Percentiles rank a stretch among this genome's conserved stretches.
These are phyloP conservation scores for Hydropotes inermis DNA, from an alignment of 2,113 vertebrate species.

Conservation along the genomic window DNA sequence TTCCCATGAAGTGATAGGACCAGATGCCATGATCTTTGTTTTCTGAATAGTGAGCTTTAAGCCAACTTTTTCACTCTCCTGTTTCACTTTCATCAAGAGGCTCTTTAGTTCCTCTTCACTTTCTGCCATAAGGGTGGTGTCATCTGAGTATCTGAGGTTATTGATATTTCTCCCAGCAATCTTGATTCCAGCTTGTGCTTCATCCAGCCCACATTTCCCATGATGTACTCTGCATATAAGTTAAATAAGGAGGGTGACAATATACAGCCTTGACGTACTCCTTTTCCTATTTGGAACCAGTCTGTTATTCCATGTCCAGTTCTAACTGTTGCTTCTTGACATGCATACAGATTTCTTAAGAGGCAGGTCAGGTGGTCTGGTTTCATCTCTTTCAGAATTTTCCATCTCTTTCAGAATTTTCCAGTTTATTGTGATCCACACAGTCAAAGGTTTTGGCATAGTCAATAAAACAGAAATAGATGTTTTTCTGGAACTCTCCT, in stretches of 20 bases:
- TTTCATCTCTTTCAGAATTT: not conserved
- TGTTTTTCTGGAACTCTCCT: not conserved
- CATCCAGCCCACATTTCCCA: not conserved
- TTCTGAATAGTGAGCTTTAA: not conserved
- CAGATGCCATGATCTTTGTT: not conserved
- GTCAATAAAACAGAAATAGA: not conserved
- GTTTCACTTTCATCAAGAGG: not conserved
- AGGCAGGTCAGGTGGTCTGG: not conserved
- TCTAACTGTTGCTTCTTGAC: not conserved
- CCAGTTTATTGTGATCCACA: not conserved
- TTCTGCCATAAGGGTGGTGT: not conserved
- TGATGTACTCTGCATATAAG: not conserved
- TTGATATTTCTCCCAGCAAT: not conserved
- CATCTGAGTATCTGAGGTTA: not conserved
- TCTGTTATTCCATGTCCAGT: not conserved
- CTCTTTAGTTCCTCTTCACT: not conserved
- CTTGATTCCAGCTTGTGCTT: not conserved
- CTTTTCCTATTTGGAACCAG: not conserved
- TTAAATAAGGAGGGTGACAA: not conserved
- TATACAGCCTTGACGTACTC: fast-evolving
- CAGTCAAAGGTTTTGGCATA: not conserved
- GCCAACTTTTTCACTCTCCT: not conserved
- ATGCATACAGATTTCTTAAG: not conserved
- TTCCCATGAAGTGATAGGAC: not conserved
- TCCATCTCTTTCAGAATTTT: not conserved